Evolutionary conservation across 2,888 invertebrate genomes (phyloP).

Genomic region (Sclerodermus sp.): DNA sequence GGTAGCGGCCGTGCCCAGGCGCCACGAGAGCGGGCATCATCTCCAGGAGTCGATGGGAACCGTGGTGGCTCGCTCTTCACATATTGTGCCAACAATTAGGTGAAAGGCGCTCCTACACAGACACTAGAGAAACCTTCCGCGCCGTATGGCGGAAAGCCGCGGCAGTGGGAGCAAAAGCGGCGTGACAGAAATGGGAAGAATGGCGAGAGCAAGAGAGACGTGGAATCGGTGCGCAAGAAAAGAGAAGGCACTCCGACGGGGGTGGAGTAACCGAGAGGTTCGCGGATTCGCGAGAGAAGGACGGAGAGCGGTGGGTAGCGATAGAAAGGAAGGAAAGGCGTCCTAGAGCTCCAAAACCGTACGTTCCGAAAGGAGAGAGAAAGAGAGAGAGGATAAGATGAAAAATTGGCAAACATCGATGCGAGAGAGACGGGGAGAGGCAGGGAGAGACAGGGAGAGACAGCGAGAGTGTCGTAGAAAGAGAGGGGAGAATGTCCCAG

Average conservation of each 20-base stretch:
- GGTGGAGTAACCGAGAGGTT: too few species aligned
- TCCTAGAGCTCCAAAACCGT: too few species aligned
- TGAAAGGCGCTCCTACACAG: slow-evolving; percentile 57
- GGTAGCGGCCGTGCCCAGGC: neutral
- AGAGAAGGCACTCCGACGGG: too few species aligned
- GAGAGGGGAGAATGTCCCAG: neutral
- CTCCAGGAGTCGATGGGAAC: slow-evolving; percentile 53
- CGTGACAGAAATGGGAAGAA: too few species aligned
- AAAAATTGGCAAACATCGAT: neutral
- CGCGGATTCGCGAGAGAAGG: too few species aligned
- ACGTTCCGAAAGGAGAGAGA: neutral
- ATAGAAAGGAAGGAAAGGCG: too few species aligned
- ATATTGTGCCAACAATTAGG: slow-evolving; percentile 58
- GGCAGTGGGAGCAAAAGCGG: slow-evolving; percentile 1
- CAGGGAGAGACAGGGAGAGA: too few species aligned
- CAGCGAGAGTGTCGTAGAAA: too few species aligned
- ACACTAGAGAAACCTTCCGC: slow-evolving; percentile 16
- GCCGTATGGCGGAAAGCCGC: slow-evolving; percentile 19
- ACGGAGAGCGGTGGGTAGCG: too few species aligned
- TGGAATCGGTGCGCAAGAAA: slow-evolving; percentile 5
- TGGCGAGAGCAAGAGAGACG: neutral
- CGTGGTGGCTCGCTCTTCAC: slow-evolving; percentile 53
- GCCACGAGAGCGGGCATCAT: slow-evolving; percentile 26
- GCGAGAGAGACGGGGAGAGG: too few species aligned
- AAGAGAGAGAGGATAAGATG: too few species aligned